Evolutionary conservation across 2,888 invertebrate genomes (phyloP).

Genomic region (Mechanitis mazaeus): DNA sequence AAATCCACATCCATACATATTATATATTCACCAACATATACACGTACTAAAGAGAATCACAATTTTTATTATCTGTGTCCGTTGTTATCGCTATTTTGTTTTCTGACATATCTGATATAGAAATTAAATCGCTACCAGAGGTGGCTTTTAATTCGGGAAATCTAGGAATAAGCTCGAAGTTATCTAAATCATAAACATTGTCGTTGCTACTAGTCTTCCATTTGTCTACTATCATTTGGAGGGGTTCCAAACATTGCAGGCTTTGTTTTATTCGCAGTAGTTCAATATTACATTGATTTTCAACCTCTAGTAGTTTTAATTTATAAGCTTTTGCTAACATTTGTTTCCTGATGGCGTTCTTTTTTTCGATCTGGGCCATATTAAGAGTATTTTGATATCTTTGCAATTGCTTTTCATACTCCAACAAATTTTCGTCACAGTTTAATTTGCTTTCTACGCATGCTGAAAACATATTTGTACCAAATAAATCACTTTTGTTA

Average conservation of each 20-base stretch:
- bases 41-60: not conserved
- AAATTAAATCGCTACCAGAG: constrained; percentile 42
- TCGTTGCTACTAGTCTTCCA: constrained; percentile 54
- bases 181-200: constrained; percentile 46
- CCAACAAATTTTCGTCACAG: constrained; percentile 60
- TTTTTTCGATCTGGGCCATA: constrained; percentile 67
- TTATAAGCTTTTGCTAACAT: constrained; percentile 68
- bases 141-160: constrained; percentile 51
- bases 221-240: constrained; percentile 59
- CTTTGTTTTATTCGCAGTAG: constrained; percentile 65
- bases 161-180: constrained; percentile 54
- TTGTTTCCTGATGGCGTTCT: constrained; percentile 65
- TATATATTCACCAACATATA: not conserved
- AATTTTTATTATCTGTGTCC: not conserved
- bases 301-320: constrained; percentile 64
- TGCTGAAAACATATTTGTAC: constrained; percentile 42
- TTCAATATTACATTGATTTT: constrained; percentile 71
- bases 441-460: constrained; percentile 53
- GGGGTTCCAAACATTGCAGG: constrained; percentile 63
- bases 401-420: constrained; percentile 67
- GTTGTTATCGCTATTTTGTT: constrained; percentile 27
- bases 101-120: constrained; percentile 38
- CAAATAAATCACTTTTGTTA: constrained; percentile 26
- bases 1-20: not conserved
- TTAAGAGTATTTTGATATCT: constrained; percentile 65